Evolutionary conservation across 1,140 invertebrate species (phyloP).

Genomic region (Neodiprion lecontei): DNA sequence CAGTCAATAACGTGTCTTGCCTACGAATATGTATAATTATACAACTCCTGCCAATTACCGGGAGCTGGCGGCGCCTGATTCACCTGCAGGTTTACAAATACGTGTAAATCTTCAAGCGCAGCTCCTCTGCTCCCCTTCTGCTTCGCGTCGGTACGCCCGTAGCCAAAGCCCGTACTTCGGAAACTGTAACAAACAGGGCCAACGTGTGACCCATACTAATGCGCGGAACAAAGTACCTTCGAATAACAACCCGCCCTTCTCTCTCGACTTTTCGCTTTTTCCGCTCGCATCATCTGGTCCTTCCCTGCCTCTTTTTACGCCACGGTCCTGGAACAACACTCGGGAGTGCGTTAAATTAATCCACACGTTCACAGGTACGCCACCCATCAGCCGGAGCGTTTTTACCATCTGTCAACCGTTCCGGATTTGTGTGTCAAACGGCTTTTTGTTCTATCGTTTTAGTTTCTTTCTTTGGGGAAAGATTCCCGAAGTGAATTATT

Average conservation of each 20-base stretch:
- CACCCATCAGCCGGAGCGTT: conserved; percentile 29
- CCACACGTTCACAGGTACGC: conserved; percentile 31
- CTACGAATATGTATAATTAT: conserved; percentile 5
- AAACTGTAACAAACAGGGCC: conserved; percentile 4
- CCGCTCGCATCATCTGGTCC: no score
- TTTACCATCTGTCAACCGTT: background rate
- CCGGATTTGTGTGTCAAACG: no score
- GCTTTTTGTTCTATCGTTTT: no score
- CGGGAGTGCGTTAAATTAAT: conserved; percentile 25
- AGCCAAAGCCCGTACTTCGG: background rate
- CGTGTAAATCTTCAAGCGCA: no score
- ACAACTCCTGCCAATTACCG: conserved; percentile 13
- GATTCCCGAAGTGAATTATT: no score
- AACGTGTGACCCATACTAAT: background rate
- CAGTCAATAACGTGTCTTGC: background rate
- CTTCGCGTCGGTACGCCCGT: conserved; percentile 1
- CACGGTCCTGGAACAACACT: conserved; percentile 10
- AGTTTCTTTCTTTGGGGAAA: no score
- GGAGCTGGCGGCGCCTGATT: background rate
- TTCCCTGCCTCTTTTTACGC: background rate
- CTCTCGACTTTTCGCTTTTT: background rate
- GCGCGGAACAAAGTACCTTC: background rate
- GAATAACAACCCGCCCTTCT: background rate
- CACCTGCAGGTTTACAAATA: conserved; percentile 3
- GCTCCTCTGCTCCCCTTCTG: background rate